Percentiles rank a stretch among this genome's conserved stretches.
Evolutionary conservation across 2,888 invertebrate species (phyloP).

Genomic region (Cheilosia pagana): DNA sequence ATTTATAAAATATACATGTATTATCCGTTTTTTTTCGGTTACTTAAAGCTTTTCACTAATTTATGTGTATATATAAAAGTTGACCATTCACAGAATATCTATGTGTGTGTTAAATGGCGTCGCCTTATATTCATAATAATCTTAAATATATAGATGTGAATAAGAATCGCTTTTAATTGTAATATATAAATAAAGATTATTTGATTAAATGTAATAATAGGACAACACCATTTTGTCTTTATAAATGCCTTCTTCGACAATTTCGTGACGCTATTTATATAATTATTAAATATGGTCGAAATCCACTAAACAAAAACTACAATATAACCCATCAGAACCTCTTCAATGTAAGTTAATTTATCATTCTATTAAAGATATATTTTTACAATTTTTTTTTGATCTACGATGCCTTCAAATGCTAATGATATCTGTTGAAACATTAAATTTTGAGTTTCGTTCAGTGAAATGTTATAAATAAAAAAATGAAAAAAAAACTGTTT

Average conservation of each 20-base stretch:
- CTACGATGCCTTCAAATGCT: constrained; percentile 65
- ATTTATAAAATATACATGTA: constrained; percentile 21
- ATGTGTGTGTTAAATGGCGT: constrained; percentile 67
- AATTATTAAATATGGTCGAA: constrained; percentile 10
- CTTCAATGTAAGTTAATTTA: constrained; percentile 35
- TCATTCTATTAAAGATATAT: constrained; percentile 5
- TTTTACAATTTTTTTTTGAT: constrained; percentile 46
- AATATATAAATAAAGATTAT: constrained; percentile 62
- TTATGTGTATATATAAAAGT: constrained; percentile 51
- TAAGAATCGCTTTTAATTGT: constrained; percentile 71
- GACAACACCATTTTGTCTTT: constrained; percentile 60
- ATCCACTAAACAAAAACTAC: constrained; percentile 1
- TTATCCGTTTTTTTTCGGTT: constrained; percentile 3
- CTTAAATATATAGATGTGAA: constrained; percentile 60
- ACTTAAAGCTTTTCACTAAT: constrained; percentile 6
- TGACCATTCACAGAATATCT: constrained; percentile 65
- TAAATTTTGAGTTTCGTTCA: constrained; percentile 47
- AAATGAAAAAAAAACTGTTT: constrained; percentile 47
- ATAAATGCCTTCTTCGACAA: constrained; percentile 64
- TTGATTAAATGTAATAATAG: constrained; percentile 48
- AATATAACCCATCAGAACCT: constrained; percentile 16
- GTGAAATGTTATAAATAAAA: constrained; percentile 48
- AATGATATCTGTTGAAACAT: constrained; percentile 47
- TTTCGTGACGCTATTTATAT: constrained; percentile 52
- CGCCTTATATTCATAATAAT: constrained; percentile 69